These are phyloP conservation scores for Eidolon helvum DNA, from an alignment of 2,113 vertebrate species.

Conservation along the genomic window DNA sequence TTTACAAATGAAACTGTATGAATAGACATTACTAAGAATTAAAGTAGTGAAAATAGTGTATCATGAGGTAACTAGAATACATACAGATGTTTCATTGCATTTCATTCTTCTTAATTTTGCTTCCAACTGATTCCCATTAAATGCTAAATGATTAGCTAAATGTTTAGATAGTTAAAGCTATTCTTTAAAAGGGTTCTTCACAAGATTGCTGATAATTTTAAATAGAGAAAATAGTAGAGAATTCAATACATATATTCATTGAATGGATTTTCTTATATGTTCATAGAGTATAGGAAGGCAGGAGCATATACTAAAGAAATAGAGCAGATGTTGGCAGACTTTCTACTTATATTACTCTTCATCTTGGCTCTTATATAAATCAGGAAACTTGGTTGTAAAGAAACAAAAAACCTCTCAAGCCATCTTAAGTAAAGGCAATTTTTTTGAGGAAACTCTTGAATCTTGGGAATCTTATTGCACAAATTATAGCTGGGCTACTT, in stretches of 20 bases:
- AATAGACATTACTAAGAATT: not conserved
- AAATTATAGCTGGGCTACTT: not conserved
- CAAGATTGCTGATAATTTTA: not conserved
- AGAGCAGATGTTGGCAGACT: not conserved
- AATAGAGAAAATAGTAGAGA: not conserved
- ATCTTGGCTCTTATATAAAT: not conserved
- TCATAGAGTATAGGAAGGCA: not conserved
- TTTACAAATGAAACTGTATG: not conserved
- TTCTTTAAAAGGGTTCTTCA: not conserved
- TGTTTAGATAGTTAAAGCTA: not conserved
- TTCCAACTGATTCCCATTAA: not conserved
- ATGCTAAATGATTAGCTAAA: slow-evolving; percentile 21
- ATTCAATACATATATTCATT: not conserved
- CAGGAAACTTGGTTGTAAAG: not conserved
- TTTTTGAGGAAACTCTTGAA: not conserved
- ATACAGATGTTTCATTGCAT: not conserved
- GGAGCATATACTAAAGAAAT: not conserved
- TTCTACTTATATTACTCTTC: not conserved
- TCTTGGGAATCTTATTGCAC: not conserved
- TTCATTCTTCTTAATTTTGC: slow-evolving; percentile 24
- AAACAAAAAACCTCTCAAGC: not conserved
- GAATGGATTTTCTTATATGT: not conserved
- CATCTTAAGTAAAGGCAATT: not conserved
- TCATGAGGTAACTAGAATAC: not conserved
- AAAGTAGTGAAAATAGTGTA: not conserved